These are phyloP conservation scores for Elysia crispata DNA, from an alignment of 2,888 invertebrate species.

Conservation along the genomic window DNA sequence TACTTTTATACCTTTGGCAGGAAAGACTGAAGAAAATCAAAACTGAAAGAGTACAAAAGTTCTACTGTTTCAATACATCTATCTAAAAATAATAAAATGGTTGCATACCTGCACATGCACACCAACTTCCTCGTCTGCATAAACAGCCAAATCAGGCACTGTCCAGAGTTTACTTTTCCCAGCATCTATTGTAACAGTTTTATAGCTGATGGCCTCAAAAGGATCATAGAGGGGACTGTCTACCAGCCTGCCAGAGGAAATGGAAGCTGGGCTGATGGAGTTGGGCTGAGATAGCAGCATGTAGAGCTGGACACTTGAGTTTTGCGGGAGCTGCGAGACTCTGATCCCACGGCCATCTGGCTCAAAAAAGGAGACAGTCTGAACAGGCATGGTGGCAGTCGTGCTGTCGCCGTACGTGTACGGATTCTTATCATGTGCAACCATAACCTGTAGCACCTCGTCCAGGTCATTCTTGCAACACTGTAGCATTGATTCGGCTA, in stretches of 20 bases:
- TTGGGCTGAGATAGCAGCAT: conserved; percentile 46
- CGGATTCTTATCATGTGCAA: conserved; percentile 55
- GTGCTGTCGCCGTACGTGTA: conserved; percentile 50
- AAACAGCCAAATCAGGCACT: conserved; percentile 26
- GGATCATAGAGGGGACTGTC: conserved; percentile 58
- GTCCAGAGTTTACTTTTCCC: conserved; percentile 48
- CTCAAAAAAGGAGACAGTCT: conserved; percentile 59
- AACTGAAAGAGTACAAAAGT: neutral
- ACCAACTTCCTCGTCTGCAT: conserved; percentile 40
- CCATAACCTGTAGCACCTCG: conserved; percentile 49
- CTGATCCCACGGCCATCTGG: conserved; percentile 56
- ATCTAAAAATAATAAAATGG: too few relatives aligned
- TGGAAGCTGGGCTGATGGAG: neutral
- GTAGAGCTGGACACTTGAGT: conserved; percentile 52
- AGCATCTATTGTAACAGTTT: conserved; percentile 43
- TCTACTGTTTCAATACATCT: neutral
- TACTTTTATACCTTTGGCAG: too few relatives aligned
- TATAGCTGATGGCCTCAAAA: conserved; percentile 46
- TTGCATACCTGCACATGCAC: conserved; percentile 42
- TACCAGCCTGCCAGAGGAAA: conserved; percentile 49
- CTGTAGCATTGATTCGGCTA: conserved; percentile 25
- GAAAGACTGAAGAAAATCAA: neutral
- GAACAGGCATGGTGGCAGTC: conserved; percentile 54
- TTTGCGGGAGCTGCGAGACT: conserved; percentile 52
- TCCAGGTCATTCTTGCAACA: neutral